phyloP scores from a whole-genome alignment of 1,140 invertebrate genomes.

The Epicauta chinensis region DNA sequence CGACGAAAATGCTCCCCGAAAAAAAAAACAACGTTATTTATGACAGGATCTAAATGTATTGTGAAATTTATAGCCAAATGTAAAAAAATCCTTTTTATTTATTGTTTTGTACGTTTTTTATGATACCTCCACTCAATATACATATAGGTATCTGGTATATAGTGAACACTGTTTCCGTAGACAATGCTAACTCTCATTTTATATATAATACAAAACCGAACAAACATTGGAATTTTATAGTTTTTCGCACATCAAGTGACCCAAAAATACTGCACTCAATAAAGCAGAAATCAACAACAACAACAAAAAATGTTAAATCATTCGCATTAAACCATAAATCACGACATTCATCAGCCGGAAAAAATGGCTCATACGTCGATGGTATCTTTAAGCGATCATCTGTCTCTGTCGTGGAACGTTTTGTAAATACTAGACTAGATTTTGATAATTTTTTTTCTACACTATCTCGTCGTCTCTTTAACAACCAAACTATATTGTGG shows the following conservation, averaged over 20 bases:
- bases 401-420: constrained; percentile 11
- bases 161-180: too few species aligned
- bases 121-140: too few species aligned
- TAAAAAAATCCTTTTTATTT: constrained; percentile 7
- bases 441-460: constrained; percentile 13
- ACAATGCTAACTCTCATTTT: too few species aligned
- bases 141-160: too few species aligned
- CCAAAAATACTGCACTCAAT: constrained; percentile 19
- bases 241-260: constrained; percentile 21
- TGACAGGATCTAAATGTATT: neutral
- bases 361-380: constrained; percentile 20
- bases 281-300: constrained; percentile 17
- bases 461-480: neutral
- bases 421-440: constrained; percentile 5
- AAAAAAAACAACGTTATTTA: neutral
- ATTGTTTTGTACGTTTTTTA: constrained; percentile 8
- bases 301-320: constrained; percentile 20
- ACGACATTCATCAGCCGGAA: constrained; percentile 22
- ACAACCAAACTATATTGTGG: too few species aligned
- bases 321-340: constrained; percentile 25
- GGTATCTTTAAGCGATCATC: constrained; percentile 6
- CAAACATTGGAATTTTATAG: constrained; percentile 23
- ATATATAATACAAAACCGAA: too few species aligned
- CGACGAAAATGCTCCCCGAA: too few species aligned
- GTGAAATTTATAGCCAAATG: constrained; percentile 15